Evolutionary conservation across 1,140 invertebrate species (phyloP).

Genomic region (Plutomurus gul): DNA sequence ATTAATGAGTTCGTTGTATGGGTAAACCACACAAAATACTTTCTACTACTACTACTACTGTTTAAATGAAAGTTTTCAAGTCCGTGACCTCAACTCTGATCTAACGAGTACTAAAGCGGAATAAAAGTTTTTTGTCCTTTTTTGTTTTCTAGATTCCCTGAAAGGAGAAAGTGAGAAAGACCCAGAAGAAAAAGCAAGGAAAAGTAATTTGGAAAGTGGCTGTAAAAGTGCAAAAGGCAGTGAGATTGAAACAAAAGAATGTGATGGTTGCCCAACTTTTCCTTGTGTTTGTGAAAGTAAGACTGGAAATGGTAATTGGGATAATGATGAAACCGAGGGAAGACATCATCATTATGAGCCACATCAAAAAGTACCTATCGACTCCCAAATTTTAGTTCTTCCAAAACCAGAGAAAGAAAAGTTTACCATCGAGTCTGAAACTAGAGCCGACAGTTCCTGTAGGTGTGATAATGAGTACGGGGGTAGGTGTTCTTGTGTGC

Average conservation of each 20-base stretch:
- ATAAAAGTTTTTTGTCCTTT: constrained; percentile 9
- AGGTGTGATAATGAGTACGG: background rate
- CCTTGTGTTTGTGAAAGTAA: background rate
- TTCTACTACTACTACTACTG: background rate
- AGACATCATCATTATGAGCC: background rate
- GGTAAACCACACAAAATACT: background rate
- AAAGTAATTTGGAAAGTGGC: constrained; percentile 23
- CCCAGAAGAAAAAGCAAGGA: background rate
- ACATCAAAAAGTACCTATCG: background rate
- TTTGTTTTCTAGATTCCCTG: background rate
- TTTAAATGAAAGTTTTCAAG: constrained; percentile 4
- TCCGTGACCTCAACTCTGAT: background rate
- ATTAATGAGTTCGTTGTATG: too few relatives aligned
- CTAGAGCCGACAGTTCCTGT: background rate
- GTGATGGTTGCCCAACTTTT: background rate
- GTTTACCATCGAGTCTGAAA: background rate
- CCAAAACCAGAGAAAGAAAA: background rate
- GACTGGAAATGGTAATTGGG: background rate
- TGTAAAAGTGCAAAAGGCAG: background rate
- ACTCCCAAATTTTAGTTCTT: background rate
- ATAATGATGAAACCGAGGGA: background rate
- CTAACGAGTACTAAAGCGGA: background rate
- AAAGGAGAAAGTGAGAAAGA: background rate
- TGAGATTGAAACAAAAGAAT: constrained; percentile 1
- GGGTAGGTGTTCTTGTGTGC: background rate